These are phyloP conservation scores for Amphiprion percula DNA, from an alignment of 2,113 vertebrate genomes.

Conservation along the genomic window DNA sequence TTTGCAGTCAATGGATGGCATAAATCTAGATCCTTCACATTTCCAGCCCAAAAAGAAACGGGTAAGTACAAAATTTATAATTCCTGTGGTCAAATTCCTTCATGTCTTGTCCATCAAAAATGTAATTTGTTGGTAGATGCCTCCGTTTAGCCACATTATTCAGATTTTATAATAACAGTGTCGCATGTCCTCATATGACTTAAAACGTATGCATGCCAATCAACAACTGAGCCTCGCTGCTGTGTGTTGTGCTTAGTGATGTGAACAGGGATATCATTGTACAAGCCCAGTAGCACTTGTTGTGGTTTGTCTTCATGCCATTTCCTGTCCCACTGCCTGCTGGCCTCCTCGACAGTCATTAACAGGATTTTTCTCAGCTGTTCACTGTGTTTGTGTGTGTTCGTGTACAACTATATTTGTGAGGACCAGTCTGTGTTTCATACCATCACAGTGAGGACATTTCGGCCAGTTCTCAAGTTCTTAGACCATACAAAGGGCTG, in stretches of 20 bases:
- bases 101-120: not conserved
- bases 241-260: conserved; percentile 3
- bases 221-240: not conserved
- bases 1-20: conserved; percentile 87
- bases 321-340: conserved; percentile 44
- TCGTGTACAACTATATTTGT: not conserved
- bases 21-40: conserved; percentile 78
- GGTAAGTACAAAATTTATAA: conserved; percentile 79
- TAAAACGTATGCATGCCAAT: conserved; percentile 1
- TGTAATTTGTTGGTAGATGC: not conserved
- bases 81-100: not conserved
- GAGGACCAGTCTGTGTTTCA: too few relatives aligned
- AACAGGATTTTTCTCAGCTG: conserved; percentile 60
- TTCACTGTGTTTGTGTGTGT: conserved; percentile 32
- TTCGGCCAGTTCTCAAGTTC: too few relatives aligned
- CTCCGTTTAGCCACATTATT: not conserved
- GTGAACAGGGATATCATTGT: conserved; percentile 52
- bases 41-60: conserved; percentile 88
- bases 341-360: conserved; percentile 29
- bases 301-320: conserved; percentile 46
- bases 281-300: conserved; percentile 55
- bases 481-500: too few relatives aligned
- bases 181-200: not conserved
- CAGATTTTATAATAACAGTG: not conserved
- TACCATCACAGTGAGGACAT: too few relatives aligned